Percentiles rank a stretch among this genome's conserved stretches.
Evolutionary conservation across 2,113 vertebrate genomes (phyloP).

Genomic region (Pelecanoides urinatrix): DNA sequence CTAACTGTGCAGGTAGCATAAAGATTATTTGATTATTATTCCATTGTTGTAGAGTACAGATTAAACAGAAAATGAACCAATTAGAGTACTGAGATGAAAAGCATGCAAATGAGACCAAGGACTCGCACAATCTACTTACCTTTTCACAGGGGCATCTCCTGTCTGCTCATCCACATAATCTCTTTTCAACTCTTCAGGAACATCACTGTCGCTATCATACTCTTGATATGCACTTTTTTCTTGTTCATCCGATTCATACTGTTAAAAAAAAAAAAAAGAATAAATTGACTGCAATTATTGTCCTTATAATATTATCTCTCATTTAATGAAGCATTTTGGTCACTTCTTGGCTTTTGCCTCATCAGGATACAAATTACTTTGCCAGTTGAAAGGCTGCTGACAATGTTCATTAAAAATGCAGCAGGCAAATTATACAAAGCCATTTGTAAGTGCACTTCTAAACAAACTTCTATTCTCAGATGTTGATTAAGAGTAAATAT

Average conservation of each 20-base stretch:
- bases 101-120: background rate
- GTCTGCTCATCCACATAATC: slow-evolving; percentile 98
- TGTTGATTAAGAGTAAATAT: background rate
- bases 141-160: slow-evolving; percentile 90
- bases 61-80: background rate
- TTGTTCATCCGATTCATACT: slow-evolving; percentile 98
- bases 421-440: background rate
- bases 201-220: slow-evolving; percentile 97
- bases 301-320: background rate
- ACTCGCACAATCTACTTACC: slow-evolving; percentile 63
- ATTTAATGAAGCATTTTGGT: background rate
- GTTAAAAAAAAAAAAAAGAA: background rate
- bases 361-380: background rate
- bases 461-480: background rate
- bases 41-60: background rate
- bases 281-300: background rate
- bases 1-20: background rate
- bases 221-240: slow-evolving; percentile 96
- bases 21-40: background rate
- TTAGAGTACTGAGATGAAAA: background rate
- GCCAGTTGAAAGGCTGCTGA: background rate
- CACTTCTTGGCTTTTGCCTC: background rate
- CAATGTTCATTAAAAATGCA: background rate
- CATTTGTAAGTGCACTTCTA: background rate
- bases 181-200: slow-evolving; percentile 94